Percentiles rank a stretch among this genome's conserved stretches.
phyloP scores from a whole-genome alignment of 2,888 invertebrate genomes.

The Sycophila texana region DNA sequence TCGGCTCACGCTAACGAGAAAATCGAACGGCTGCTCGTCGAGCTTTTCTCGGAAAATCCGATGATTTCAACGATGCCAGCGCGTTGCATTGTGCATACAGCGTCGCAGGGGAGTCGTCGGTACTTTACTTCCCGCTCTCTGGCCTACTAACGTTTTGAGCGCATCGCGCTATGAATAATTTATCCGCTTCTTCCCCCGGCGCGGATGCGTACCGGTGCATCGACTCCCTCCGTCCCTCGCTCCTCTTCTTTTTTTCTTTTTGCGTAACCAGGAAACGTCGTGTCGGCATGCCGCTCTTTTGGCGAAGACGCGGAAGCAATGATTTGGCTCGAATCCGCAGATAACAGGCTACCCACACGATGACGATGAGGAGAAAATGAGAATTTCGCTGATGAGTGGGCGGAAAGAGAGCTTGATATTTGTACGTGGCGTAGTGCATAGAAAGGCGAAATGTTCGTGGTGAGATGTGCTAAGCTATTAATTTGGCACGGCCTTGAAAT shows the following conservation, averaged over 20 bases:
- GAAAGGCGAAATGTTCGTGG: too few relatives aligned
- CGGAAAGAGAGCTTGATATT: too few relatives aligned
- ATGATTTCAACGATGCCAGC: conserved; percentile 28
- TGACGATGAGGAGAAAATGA: too few relatives aligned
- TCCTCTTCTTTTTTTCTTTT: conserved; percentile 21
- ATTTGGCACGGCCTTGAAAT: conserved; percentile 5
- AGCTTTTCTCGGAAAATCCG: conserved; percentile 39
- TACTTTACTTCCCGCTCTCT: conserved; percentile 5
- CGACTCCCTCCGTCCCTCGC: conserved; percentile 3
- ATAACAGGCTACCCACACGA: too few relatives aligned
- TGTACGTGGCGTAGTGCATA: too few relatives aligned
- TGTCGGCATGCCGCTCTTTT: neutral
- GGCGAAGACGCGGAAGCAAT: too few relatives aligned
- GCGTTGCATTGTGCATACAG: neutral
- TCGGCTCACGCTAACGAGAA: neutral
- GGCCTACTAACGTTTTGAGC: conserved; percentile 55
- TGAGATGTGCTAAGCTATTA: too few relatives aligned
- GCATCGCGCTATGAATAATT: conserved; percentile 57
- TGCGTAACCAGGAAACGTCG: neutral
- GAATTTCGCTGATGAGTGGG: too few relatives aligned
- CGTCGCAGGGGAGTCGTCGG: neutral
- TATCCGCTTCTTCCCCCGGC: conserved; percentile 27
- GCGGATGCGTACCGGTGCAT: conserved; percentile 34
- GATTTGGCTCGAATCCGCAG: too few relatives aligned
- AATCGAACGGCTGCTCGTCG: neutral